These are phyloP conservation scores for Dendrocincla fuliginosa DNA, from an alignment of 2,797 vertebrate species.

Conservation along the genomic window DNA sequence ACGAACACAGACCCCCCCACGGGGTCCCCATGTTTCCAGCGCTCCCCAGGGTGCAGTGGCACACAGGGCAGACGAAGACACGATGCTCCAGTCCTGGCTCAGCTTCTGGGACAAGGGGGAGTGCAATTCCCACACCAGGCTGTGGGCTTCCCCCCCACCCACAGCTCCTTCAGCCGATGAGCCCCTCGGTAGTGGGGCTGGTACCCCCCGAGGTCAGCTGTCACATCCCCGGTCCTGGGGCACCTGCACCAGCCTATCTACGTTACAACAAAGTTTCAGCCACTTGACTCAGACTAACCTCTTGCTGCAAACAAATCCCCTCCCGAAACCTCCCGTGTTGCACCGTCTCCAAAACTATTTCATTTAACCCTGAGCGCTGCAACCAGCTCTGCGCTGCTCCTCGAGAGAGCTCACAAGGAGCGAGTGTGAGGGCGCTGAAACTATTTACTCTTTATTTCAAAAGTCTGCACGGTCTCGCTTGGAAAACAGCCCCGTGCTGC, in stretches of 20 bases:
- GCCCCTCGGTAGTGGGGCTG: background rate
- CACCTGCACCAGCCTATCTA: background rate
- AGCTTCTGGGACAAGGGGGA: background rate
- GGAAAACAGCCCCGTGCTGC: background rate
- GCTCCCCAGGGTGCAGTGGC: background rate
- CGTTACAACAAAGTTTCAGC: background rate
- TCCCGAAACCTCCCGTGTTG: background rate
- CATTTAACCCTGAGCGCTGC: background rate
- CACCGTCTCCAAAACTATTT: background rate
- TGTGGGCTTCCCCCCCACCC: background rate
- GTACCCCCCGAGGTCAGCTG: background rate
- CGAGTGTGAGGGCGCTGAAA: fast-evolving
- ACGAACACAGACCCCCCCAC: fast-evolving
- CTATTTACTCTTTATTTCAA: background rate
- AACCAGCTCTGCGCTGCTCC: background rate
- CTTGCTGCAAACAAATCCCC: background rate
- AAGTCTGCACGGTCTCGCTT: background rate
- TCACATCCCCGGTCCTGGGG: background rate
- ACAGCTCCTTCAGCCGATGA: background rate
- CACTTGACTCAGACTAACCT: background rate
- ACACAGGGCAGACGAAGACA: background rate
- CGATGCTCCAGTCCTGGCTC: background rate
- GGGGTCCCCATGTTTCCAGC: background rate
- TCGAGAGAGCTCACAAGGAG: background rate
- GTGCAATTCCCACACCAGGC: background rate